phyloP scores from a whole-genome alignment of 2,888 invertebrate genomes.

The Aricia artaxerxes region DNA sequence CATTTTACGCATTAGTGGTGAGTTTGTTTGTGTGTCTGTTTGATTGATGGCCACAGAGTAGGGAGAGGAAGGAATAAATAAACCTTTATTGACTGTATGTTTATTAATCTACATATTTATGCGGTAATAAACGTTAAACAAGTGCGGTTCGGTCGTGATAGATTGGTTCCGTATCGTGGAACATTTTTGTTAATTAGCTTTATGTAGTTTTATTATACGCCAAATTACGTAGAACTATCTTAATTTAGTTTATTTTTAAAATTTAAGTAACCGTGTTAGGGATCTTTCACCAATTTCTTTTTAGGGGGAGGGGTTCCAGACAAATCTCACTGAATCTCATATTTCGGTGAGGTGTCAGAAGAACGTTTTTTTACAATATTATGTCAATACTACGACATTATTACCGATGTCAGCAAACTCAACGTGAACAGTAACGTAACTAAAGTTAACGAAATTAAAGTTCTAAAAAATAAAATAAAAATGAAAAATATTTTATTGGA shows the following conservation, averaged over 20 bases:
- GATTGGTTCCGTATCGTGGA: conserved; percentile 8
- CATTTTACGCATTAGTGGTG: conserved; percentile 30
- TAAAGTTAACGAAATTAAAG: no score
- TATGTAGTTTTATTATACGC: not conserved
- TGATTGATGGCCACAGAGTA: conserved; percentile 32
- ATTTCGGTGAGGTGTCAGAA: no score
- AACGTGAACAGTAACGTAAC: no score
- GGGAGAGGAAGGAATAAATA: conserved; percentile 33
- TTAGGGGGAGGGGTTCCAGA: no score
- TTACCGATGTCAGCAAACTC: no score
- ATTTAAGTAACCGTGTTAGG: no score
- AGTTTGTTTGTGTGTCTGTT: conserved; percentile 31
- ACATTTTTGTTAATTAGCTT: not conserved
- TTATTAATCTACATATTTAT: conserved; percentile 30
- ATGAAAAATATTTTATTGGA: no score
- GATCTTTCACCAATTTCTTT: no score
- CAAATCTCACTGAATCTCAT: no score
- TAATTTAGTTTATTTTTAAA: not conserved
- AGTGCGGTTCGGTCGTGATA: not conserved
- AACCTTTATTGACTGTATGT: conserved; percentile 29
- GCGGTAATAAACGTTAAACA: conserved; percentile 5
- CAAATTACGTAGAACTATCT: not conserved
- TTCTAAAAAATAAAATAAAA: no score
- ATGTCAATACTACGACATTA: no score
- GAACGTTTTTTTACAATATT: no score